Conservation (phyloP, 92 coral and sea anemone species). For the Palythoa heliodiscus region DNA sequence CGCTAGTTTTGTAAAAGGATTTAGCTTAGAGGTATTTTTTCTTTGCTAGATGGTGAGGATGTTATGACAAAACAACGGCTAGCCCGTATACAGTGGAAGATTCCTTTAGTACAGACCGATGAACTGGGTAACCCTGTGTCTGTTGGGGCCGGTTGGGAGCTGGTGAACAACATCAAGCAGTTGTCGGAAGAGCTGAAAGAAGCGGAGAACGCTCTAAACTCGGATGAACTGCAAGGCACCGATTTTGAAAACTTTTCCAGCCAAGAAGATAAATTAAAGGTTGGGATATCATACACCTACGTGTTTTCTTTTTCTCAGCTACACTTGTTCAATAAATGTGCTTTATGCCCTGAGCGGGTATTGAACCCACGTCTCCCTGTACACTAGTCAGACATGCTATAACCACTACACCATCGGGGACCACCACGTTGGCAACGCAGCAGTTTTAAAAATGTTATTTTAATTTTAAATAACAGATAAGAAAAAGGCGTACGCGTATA, state of each 20-base stretch:
- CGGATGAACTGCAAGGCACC: slow-evolving; percentile 89
- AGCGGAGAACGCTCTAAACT: slow-evolving; percentile 69
- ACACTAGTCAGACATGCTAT: too few relatives aligned
- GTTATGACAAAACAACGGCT: slow-evolving; percentile 85
- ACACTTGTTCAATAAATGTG: too few relatives aligned
- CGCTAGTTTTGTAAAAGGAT: too few relatives aligned
- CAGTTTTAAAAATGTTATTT: too few relatives aligned
- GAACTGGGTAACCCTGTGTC: slow-evolving; percentile 50
- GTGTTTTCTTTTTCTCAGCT: too few relatives aligned
- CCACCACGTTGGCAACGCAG: background rate
- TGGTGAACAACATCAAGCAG: slow-evolving; percentile 82
- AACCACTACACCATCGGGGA: too few relatives aligned
- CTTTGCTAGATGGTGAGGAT: slow-evolving; percentile 87
- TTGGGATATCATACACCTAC: background rate
- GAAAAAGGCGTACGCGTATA: too few relatives aligned
- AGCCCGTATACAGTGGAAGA: slow-evolving; percentile 86
- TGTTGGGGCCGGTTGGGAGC: slow-evolving; percentile 77
- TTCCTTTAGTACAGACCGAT: slow-evolving; percentile 62
- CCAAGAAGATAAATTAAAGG: slow-evolving; percentile 95
- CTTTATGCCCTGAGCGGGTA: too few relatives aligned
- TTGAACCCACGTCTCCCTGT: too few relatives aligned
- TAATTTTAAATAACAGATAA: too few relatives aligned
- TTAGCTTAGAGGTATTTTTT: too few relatives aligned
- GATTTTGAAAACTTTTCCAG: slow-evolving; percentile 95
- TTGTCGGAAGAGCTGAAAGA: slow-evolving; percentile 84